Percentiles rank a stretch among this genome's conserved stretches.
Evolutionary conservation across 2,797 vertebrate genomes (phyloP).

Genomic region (Fistularia tabacaria): DNA sequence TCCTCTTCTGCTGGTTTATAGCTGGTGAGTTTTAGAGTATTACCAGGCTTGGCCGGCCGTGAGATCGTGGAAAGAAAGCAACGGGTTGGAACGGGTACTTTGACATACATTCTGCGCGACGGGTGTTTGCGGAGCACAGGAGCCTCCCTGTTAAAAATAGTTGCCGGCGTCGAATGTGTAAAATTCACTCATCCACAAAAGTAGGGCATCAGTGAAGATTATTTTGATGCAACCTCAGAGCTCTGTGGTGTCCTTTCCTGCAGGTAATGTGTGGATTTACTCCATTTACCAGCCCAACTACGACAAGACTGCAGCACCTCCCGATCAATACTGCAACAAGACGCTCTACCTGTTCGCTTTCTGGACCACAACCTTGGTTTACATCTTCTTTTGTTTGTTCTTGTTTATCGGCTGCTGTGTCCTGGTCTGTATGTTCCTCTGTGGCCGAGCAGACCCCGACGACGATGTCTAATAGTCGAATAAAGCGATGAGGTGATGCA

Average conservation of each 20-base stretch:
- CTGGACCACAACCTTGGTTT: conserved; percentile 61
- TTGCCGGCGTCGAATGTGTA: too few relatives aligned
- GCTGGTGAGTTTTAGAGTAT: conserved; percentile 53
- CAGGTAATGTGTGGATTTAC: conserved; percentile 73
- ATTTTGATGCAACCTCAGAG: background rate
- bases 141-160: too few relatives aligned
- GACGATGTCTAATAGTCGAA: conserved; percentile 14
- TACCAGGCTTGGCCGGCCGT: too few relatives aligned
- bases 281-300: conserved; percentile 66
- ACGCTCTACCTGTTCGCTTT: conserved; percentile 67
- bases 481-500: background rate
- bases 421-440: conserved; percentile 18
- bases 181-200: too few relatives aligned
- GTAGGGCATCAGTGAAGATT: too few relatives aligned
- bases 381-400: conserved; percentile 31
- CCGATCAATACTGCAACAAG: conserved; percentile 53
- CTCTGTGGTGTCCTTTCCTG: background rate
- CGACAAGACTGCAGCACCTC: conserved; percentile 4
- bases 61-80: too few relatives aligned
- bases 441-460: conserved; percentile 22
- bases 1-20: conserved; percentile 73
- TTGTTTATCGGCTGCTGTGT: conserved; percentile 2
- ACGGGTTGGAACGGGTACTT: background rate
- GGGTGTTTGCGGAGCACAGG: too few relatives aligned
- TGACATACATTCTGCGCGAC: too few relatives aligned